Evolutionary conservation across 1,140 invertebrate species (phyloP).

Genomic region (Pseudomyrmex gracilis): DNA sequence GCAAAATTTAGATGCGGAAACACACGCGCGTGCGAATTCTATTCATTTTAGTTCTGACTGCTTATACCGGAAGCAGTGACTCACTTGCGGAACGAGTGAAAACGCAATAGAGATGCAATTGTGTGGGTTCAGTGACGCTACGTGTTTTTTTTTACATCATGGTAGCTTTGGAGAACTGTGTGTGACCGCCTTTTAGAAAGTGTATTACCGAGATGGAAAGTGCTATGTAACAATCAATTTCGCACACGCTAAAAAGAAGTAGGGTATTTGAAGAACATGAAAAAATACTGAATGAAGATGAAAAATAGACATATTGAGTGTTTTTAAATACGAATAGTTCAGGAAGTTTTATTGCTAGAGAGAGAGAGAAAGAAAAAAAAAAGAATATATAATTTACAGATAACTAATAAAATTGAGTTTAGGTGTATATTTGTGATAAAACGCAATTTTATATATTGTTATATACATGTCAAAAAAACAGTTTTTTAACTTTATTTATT

Average conservation of each 20-base stretch:
- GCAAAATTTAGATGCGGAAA: conserved; percentile 16
- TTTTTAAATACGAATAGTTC: neutral
- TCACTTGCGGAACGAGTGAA: conserved; percentile 52
- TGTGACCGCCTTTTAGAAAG: conserved; percentile 45
- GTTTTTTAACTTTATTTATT: neutral
- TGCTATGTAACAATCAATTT: conserved; percentile 53
- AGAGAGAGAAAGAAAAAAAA: no score
- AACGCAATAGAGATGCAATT: conserved; percentile 49
- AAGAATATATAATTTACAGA: no score
- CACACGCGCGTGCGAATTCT: conserved; percentile 22
- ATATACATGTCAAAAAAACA: neutral
- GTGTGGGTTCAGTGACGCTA: conserved; percentile 38
- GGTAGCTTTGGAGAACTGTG: neutral
- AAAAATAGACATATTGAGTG: neutral
- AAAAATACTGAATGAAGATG: no score
- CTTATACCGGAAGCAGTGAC: conserved; percentile 43
- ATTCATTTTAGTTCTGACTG: conserved; percentile 18
- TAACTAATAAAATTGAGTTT: neutral
- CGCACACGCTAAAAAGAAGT: conserved; percentile 10
- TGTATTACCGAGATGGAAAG: conserved; percentile 66
- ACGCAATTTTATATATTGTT: neutral
- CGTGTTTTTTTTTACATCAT: conserved; percentile 20
- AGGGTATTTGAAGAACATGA: neutral
- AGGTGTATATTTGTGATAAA: neutral
- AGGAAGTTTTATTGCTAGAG: no score